phyloP scores from a whole-genome alignment of 2,113 vertebrate genomes.

The Nothocercus nigrocapillus region DNA sequence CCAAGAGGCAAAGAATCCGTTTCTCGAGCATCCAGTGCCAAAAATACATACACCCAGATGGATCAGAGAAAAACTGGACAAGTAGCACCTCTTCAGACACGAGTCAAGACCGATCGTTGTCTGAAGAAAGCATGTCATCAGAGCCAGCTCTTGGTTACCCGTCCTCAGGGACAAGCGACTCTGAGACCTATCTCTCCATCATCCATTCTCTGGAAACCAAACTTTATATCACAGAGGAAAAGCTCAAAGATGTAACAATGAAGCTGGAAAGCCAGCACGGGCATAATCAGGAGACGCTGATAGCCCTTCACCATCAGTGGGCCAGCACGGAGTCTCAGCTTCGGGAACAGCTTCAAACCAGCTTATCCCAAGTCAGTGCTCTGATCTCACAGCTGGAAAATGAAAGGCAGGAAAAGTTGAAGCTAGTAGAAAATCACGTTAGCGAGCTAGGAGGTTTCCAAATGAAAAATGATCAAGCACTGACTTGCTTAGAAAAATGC shows the following conservation, averaged over 20 bases:
- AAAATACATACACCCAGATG: conserved; percentile 85
- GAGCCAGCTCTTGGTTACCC: conserved; percentile 77
- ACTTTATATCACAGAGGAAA: conserved; percentile 90
- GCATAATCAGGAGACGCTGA: conserved; percentile 75
- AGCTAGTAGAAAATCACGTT: conserved; percentile 54
- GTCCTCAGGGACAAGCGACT: conserved; percentile 70
- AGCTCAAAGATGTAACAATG: conserved; percentile 87
- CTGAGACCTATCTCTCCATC: conserved; percentile 90
- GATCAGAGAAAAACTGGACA: conserved; percentile 76
- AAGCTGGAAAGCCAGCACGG: conserved; percentile 85
- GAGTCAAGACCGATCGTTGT: conserved; percentile 76
- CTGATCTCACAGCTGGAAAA: conserved; percentile 76
- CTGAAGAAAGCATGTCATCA: conserved; percentile 80
- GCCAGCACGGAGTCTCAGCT: conserved; percentile 76
- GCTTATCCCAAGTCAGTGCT: conserved; percentile 78
- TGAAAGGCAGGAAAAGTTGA: conserved; percentile 73
- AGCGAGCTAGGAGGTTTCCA: conserved; percentile 74
- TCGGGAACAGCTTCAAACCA: conserved; percentile 82
- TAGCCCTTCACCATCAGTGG: conserved; percentile 79
- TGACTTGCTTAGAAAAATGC: conserved; percentile 86
- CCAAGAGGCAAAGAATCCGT: conserved; percentile 90
- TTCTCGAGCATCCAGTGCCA: conserved; percentile 95
- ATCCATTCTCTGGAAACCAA: conserved; percentile 92
- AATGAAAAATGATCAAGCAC: conserved; percentile 81
- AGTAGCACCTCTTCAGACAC: conserved; percentile 80